Evolutionary conservation across 1,140 invertebrate genomes (phyloP).

Genomic region (Drosophila ficusphila): DNA sequence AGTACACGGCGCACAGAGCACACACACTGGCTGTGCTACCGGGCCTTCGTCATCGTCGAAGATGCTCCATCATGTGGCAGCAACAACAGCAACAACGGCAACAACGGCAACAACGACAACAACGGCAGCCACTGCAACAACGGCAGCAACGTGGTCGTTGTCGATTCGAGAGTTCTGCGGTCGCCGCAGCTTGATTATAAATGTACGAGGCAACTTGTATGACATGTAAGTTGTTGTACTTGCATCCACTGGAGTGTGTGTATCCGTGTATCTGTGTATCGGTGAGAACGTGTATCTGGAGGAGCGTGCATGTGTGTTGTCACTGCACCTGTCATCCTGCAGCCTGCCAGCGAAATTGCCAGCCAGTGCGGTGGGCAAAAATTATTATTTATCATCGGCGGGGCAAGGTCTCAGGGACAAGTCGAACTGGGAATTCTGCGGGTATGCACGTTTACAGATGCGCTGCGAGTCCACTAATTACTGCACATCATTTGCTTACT

Average conservation of each 20-base stretch:
- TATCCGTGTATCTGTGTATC: slow-evolving; percentile 4
- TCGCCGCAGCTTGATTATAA: slow-evolving; percentile 75
- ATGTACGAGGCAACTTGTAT: slow-evolving; percentile 71
- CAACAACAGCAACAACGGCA: slow-evolving; percentile 5
- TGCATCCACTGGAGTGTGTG: slow-evolving; percentile 24
- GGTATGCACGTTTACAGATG: slow-evolving; percentile 19
- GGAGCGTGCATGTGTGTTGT: slow-evolving; percentile 63
- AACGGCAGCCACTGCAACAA: slow-evolving; percentile 1
- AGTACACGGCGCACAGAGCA: slow-evolving; percentile 22
- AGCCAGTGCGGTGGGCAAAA: slow-evolving; percentile 35
- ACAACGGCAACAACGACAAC: slow-evolving; percentile 9
- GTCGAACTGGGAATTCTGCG: slow-evolving; percentile 38
- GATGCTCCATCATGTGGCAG: slow-evolving; percentile 74
- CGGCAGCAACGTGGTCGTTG: slow-evolving; percentile 15
- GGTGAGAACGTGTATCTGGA: slow-evolving; percentile 35
- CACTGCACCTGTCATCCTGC: slow-evolving; percentile 78
- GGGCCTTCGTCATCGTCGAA: slow-evolving; percentile 51
- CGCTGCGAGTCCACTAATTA: slow-evolving; percentile 66
- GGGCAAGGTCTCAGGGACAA: slow-evolving; percentile 46
- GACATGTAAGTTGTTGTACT: slow-evolving; percentile 68
- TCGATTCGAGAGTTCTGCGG: slow-evolving; percentile 45
- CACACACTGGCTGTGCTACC: slow-evolving; percentile 48
- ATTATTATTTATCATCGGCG: slow-evolving; percentile 74
- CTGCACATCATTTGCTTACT: slow-evolving; percentile 81
- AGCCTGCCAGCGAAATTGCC: slow-evolving; percentile 44